Conservation (phyloP, 2,888 invertebrate species). For the Peribatodes rhomboidaria region DNA sequence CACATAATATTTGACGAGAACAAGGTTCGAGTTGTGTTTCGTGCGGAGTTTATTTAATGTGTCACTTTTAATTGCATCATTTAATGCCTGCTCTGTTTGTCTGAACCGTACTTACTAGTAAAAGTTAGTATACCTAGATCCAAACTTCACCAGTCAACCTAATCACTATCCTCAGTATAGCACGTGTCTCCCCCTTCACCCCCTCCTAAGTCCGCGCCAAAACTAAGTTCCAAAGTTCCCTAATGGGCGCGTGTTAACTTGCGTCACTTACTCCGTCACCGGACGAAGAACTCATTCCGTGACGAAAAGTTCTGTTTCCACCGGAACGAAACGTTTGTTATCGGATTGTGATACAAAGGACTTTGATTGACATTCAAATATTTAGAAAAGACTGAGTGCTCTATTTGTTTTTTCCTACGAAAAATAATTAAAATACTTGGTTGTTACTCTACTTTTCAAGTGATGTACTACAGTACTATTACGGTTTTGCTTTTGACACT, state of each 20-base stretch:
- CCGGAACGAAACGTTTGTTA: slow-evolving; percentile 5
- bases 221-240: slow-evolving; percentile 21
- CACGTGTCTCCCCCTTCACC: background rate
- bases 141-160: background rate
- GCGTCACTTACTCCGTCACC: slow-evolving; percentile 13
- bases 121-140: background rate
- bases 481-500: too few relatives aligned
- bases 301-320: slow-evolving; percentile 5
- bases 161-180: background rate
- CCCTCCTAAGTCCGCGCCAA: slow-evolving; percentile 1
- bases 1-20: too few relatives aligned
- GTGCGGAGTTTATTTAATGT: background rate
- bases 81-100: background rate
- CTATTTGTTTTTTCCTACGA: too few relatives aligned
- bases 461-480: too few relatives aligned
- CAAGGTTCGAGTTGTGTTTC: too few relatives aligned
- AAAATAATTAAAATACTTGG: too few relatives aligned
- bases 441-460: too few relatives aligned
- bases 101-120: background rate
- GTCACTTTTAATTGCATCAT: background rate
- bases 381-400: too few relatives aligned
- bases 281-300: slow-evolving; percentile 3
- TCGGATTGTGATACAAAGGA: background rate
- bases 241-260: slow-evolving; percentile 19
- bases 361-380: background rate